phyloP scores from a whole-genome alignment of 35 echinoderm and acorn worm species.

The Ophiothrix spiculata region DNA sequence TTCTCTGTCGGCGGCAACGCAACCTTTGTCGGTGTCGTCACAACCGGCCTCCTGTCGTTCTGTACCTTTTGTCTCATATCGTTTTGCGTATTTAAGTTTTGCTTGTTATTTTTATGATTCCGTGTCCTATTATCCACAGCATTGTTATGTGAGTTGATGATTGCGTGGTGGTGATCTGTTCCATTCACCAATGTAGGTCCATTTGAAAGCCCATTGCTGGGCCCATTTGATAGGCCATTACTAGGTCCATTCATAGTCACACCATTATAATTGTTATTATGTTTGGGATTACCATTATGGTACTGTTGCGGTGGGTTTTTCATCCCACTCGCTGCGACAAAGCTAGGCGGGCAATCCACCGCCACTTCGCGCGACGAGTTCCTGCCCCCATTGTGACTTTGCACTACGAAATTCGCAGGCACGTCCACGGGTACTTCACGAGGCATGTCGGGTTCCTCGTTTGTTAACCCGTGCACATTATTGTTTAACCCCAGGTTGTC shows the following conservation, averaged over 20 bases:
- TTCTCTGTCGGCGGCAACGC: background rate
- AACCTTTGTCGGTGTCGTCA: background rate
- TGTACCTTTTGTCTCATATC: background rate
- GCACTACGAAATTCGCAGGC: conserved; percentile 34
- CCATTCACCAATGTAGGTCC: conserved; percentile 76
- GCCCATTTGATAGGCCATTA: conserved; percentile 48
- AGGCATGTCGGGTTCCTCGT: conserved; percentile 34
- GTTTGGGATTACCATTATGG: background rate
- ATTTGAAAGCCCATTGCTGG: no score
- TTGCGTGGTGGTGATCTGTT: conserved; percentile 30
- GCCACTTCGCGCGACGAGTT: conserved; percentile 71
- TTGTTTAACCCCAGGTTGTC: conserved; percentile 14
- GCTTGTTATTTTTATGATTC: background rate
- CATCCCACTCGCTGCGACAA: conserved; percentile 99
- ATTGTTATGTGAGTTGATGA: background rate
- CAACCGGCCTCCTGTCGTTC: background rate
- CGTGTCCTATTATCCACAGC: conserved; percentile 7
- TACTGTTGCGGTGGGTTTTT: conserved; percentile 73
- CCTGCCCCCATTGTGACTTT: conserved; percentile 30
- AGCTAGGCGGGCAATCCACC: conserved; percentile 92
- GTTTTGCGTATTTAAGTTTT: no score
- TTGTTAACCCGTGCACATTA: conserved; percentile 22
- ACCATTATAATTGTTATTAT: background rate
- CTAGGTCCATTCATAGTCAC: background rate
- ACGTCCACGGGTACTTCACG: conserved; percentile 22